These are phyloP conservation scores for Caradrina clavipalpis DNA, from an alignment of 2,888 invertebrate species.

Conservation along the genomic window DNA sequence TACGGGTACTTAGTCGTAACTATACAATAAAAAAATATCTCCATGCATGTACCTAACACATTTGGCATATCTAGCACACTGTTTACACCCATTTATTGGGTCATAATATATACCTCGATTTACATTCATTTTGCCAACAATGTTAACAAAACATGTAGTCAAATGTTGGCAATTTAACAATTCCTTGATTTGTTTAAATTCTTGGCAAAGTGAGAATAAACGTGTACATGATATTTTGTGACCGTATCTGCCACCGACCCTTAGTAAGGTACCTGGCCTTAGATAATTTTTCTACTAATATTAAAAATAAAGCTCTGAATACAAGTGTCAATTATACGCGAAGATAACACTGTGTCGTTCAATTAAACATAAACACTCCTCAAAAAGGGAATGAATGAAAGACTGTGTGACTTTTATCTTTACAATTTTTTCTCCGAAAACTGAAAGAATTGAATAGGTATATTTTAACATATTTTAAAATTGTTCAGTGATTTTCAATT, in stretches of 20 bases:
- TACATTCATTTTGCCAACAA: conserved; percentile 32
- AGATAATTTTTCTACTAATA: conserved; percentile 40
- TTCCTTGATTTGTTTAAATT: not conserved
- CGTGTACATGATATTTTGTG: conserved; percentile 45
- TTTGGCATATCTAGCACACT: conserved; percentile 70
- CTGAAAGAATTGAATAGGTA: conserved; percentile 21
- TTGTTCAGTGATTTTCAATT: not conserved
- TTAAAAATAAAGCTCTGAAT: conserved; percentile 61
- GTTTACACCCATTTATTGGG: conserved; percentile 40
- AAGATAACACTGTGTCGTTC: conserved; percentile 18
- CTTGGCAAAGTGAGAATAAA: conserved; percentile 16
- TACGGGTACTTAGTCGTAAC: conserved; percentile 55
- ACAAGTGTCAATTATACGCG: conserved; percentile 40
- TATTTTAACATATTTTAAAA: conserved; percentile 5
- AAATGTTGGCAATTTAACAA: conserved; percentile 1
- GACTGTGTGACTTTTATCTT: conserved; percentile 3
- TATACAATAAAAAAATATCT: conserved; percentile 69
- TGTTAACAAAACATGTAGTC: conserved; percentile 9
- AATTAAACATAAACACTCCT: conserved; percentile 16
- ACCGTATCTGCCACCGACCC: conserved; percentile 36
- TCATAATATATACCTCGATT: conserved; percentile 27
- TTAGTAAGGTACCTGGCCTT: conserved; percentile 51
- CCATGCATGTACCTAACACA: conserved; percentile 64
- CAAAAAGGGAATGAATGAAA: conserved; percentile 20
- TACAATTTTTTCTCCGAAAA: conserved; percentile 44